Evolutionary conservation across 2,113 vertebrate genomes (phyloP).

Genomic region (Brachypodius melanocephalos): DNA sequence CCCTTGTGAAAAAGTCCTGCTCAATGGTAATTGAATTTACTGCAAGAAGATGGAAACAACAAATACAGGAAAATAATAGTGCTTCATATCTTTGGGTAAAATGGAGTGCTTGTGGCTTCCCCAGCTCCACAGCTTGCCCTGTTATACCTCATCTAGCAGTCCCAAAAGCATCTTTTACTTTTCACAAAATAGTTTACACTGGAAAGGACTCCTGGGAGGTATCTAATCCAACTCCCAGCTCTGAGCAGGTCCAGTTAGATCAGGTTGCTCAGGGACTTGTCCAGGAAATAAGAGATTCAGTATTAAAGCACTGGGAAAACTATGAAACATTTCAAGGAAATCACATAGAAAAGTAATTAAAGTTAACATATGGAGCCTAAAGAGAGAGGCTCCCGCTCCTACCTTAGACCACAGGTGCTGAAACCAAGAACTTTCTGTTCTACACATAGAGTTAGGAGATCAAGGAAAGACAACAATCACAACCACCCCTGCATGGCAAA

Average conservation of each 20-base stretch:
- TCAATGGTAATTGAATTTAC: not conserved
- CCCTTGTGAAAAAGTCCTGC: not conserved
- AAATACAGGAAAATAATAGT: not conserved
- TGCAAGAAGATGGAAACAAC: not conserved
- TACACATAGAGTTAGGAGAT: not conserved
- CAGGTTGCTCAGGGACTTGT: not conserved
- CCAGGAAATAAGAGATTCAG: not conserved
- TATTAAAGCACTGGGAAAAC: not conserved
- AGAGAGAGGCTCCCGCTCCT: not conserved
- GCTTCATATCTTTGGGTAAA: not conserved
- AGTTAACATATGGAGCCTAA: not conserved
- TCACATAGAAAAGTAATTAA: not conserved
- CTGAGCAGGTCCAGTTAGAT: not conserved
- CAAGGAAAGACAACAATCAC: accelerated
- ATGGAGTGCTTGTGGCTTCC: not conserved
- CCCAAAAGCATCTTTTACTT: not conserved
- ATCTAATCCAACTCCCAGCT: not conserved
- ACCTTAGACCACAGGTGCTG: not conserved
- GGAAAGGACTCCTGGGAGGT: not conserved
- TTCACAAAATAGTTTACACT: not conserved
- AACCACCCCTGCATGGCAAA: not conserved
- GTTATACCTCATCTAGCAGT: not conserved
- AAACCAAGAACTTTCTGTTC: not conserved
- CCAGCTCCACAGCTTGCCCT: not conserved
- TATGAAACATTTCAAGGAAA: not conserved